These are phyloP conservation scores for Agrotis clavis DNA, from an alignment of 2,888 invertebrate genomes.

Conservation along the genomic window DNA sequence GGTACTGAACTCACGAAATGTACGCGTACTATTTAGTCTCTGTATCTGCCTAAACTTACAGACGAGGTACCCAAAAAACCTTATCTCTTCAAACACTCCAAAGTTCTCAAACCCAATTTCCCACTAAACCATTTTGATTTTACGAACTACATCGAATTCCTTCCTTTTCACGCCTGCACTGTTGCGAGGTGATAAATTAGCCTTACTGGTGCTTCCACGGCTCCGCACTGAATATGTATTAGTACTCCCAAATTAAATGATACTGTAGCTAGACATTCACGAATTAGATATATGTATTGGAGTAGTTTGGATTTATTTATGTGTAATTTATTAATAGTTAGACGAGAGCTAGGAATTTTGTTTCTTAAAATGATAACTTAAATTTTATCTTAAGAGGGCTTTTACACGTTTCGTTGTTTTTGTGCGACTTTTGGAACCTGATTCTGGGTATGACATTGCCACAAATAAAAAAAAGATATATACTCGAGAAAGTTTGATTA, in stretches of 20 bases:
- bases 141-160: conserved; percentile 31
- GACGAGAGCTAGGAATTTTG: too few species aligned
- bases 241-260: conserved; percentile 64
- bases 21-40: too few species aligned
- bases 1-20: too few species aligned
- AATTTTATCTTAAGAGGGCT: too few species aligned
- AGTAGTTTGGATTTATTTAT: conserved; percentile 4
- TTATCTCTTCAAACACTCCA: neutral
- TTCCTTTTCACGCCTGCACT: conserved; percentile 45
- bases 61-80: neutral
- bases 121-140: conserved; percentile 27
- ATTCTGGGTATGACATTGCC: too few species aligned
- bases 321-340: neutral
- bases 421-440: too few species aligned
- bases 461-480: too few species aligned
- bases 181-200: conserved; percentile 58
- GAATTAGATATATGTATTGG: conserved; percentile 40
- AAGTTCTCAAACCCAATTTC: conserved; percentile 25
- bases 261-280: conserved; percentile 32
- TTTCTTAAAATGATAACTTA: too few species aligned
- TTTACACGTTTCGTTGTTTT: too few species aligned
- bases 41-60: too few species aligned
- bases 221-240: conserved; percentile 63
- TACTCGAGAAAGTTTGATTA: too few species aligned
- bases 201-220: conserved; percentile 40